phyloP scores from a whole-genome alignment of 37 sponge, comb jelly and placozoan species.

The Diacarnus erythraeanus region DNA sequence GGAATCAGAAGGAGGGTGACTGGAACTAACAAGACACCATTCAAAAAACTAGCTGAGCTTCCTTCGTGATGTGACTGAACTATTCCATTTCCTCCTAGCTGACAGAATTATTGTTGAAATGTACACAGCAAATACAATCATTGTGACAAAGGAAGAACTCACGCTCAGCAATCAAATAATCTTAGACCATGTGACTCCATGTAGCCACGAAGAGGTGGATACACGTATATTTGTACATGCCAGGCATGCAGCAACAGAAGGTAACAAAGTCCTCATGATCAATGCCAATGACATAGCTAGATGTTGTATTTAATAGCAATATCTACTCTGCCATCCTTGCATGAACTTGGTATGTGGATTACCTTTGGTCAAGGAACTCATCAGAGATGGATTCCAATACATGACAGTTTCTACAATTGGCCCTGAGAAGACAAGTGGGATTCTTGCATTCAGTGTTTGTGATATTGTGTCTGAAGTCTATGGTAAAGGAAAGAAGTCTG shows the following conservation, averaged over 20 bases:
- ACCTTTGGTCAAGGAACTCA: not conserved
- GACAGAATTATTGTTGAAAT: not conserved
- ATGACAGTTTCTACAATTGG: too few species aligned
- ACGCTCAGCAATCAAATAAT: not conserved
- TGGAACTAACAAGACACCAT: not conserved
- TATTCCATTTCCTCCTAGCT: not conserved
- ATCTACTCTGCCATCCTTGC: not conserved
- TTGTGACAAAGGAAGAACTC: not conserved
- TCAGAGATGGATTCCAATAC: constrained; percentile 1
- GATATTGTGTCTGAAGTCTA: not conserved
- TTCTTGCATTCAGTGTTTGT: not conserved
- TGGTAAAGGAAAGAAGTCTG: not conserved
- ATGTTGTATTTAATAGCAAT: constrained; percentile 2
- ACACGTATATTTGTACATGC: not conserved
- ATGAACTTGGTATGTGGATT: not conserved
- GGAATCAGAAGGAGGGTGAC: not conserved
- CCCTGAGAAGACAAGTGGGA: not conserved
- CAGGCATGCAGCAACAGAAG: not conserved
- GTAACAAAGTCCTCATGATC: not conserved
- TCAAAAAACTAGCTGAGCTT: not conserved
- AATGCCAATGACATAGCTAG: not conserved
- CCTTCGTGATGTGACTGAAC: not conserved
- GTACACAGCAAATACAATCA: not conserved
- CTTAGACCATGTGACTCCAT: not conserved
- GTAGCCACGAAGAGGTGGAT: not conserved